phyloP scores from a whole-genome alignment of 2,113 vertebrate genomes.

The Oncorhynchus clarkii region DNA sequence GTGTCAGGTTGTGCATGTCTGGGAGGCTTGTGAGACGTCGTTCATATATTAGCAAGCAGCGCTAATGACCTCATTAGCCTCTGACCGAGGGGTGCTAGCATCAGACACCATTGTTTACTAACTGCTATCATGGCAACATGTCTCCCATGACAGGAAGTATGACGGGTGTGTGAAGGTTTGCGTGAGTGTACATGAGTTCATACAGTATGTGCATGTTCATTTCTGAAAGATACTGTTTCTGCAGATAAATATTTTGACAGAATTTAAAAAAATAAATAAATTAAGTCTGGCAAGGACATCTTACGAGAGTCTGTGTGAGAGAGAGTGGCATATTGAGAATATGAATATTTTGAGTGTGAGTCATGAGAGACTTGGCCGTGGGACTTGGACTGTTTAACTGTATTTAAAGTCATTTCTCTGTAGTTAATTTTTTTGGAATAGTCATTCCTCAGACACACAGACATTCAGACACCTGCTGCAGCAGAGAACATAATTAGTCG shows the following conservation, averaged over 20 bases:
- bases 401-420: slow-evolving; percentile 48
- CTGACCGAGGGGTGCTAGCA: slow-evolving; percentile 1
- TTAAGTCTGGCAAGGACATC: no score
- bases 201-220: no score
- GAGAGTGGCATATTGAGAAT: not conserved
- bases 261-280: no score
- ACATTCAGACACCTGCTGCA: slow-evolving; percentile 34
- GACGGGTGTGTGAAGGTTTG: not conserved
- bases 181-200: not conserved
- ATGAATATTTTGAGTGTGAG: not conserved
- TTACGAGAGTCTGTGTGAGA: not conserved
- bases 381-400: slow-evolving; percentile 32
- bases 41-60: not conserved
- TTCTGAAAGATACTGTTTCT: no score
- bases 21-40: not conserved
- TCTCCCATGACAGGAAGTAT: not conserved
- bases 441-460: slow-evolving; percentile 23
- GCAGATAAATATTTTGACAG: no score
- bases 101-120: slow-evolving; percentile 5
- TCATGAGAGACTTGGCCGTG: slow-evolving; percentile 18
- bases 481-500: not conserved
- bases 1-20: not conserved
- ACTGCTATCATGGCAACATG: slow-evolving; percentile 14
- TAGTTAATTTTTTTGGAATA: slow-evolving; percentile 29
- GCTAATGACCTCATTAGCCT: not conserved